Evolutionary conservation across 2,113 vertebrate species (phyloP).

Genomic region (Nesoenas mayeri): DNA sequence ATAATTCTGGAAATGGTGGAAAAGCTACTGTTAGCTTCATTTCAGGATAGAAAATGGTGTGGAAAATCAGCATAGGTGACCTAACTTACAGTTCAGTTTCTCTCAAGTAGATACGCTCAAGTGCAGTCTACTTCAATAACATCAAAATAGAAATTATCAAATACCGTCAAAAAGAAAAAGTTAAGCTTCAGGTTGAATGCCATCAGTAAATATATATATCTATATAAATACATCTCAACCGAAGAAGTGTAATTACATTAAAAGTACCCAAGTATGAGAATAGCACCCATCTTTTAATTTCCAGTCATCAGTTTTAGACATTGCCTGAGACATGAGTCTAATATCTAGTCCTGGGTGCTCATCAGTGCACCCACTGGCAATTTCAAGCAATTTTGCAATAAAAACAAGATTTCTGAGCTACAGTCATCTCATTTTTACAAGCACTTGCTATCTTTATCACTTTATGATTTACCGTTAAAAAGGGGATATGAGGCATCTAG

Average conservation of each 20-base stretch:
- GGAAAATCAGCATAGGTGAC: neutral
- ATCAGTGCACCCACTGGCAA: neutral
- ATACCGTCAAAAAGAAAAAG: neutral
- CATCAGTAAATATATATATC: neutral
- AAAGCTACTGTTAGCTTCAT: neutral
- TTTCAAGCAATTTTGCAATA: neutral
- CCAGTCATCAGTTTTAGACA: neutral
- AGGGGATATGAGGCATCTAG: neutral
- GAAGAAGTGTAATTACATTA: neutral
- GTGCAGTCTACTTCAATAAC: neutral
- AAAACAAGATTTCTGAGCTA: neutral
- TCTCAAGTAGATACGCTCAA: neutral
- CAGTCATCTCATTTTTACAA: neutral
- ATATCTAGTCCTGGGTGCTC: neutral
- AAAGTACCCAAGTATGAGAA: neutral
- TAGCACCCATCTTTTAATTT: neutral
- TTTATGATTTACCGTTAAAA: neutral
- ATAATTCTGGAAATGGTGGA: neutral
- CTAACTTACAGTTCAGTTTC: neutral
- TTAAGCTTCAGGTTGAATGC: neutral
- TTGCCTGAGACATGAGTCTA: neutral
- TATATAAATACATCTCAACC: neutral
- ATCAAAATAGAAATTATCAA: neutral
- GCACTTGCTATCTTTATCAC: neutral
- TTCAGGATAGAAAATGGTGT: neutral